Base-by-base conservation (phyloP, 2,888 invertebrate species). In the Timema podura region DNA sequence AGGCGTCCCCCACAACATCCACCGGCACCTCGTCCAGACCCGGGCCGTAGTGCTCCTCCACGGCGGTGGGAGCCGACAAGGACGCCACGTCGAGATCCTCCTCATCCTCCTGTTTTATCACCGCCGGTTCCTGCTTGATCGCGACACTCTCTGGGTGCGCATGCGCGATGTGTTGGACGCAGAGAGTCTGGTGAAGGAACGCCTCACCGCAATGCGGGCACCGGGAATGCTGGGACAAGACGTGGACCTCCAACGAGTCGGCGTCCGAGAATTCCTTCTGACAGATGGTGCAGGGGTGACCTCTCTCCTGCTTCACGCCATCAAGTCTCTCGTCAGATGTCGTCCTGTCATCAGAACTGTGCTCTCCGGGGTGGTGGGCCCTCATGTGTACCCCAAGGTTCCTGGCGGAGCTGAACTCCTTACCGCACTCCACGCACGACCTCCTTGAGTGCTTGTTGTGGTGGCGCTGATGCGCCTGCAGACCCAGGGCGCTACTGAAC, bases 401-500 rank as follows among this genome's bases (percentile, higher is more conserved):
- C 16, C 77, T 75, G n/a, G 79, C 74, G 51, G 77, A 74, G 5
- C 77, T 73, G 74, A 79, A 79, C 61, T 75, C 77, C 68, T 79
- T 79, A 30, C 75, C 75, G 73, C 80, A 80, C 64, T 77, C 76
- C 5, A 77, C 74, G 68, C 80, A 80, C 6, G 73, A 70, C 46
- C 47, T 49, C 8, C 49, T 48, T 45, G 49, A 44, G 13, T 75
- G 48, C 45, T 72, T 72, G 64, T 75, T 77, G 73, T 81, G 81
- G 10, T 78, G 77, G 49, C 78, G 76, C 75, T 80, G 76, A 74
- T 82, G 82, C 10, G 78, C 79, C 72, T 81, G 81, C 11, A 81
- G 76, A 71, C 79, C 79, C 72, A 77, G 77, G 57, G 79, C 75
- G 48, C 79, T 78, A 5, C 80, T 77, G 71, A 80, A 81, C 68